These are phyloP conservation scores for Xiphophorus hellerii DNA, from an alignment of 2,113 vertebrate species.

Conservation along the genomic window DNA sequence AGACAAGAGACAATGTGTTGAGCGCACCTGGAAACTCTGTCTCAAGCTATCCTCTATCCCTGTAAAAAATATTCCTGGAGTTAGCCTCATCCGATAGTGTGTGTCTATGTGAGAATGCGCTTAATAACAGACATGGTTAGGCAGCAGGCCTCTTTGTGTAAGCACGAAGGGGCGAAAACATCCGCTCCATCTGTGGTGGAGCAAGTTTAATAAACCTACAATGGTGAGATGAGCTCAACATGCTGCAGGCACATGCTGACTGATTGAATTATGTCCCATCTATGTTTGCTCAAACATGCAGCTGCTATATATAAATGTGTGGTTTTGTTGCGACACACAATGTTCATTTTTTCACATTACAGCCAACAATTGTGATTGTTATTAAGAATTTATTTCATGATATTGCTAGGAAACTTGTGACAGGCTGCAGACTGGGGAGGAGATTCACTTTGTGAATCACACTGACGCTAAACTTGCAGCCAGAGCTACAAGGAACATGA, in stretches of 20 bases:
- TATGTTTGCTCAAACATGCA: background rate
- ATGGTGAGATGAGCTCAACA: conserved; percentile 10
- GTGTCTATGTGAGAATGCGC: conserved; percentile 11
- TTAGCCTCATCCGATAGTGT: conserved; percentile 22
- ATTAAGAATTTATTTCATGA: background rate
- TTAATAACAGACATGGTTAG: background rate
- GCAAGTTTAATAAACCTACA: conserved; percentile 32
- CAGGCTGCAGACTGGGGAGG: background rate
- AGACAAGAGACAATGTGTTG: conserved; percentile 41
- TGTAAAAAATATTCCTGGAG: conserved; percentile 37
- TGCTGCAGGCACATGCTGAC: conserved; percentile 21
- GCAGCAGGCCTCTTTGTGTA: background rate
- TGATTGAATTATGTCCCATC: conserved; percentile 17
- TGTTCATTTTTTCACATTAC: background rate
- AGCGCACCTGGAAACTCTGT: conserved; percentile 39
- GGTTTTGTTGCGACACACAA: background rate
- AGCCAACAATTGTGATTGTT: background rate
- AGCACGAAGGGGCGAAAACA: conserved; percentile 50
- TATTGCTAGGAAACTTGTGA: background rate
- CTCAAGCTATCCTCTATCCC: conserved; percentile 19
- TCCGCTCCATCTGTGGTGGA: conserved; percentile 55
- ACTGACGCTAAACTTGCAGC: background rate
- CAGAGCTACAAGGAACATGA: no score
- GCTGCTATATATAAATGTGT: background rate
- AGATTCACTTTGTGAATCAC: background rate